These are phyloP conservation scores for Pristiophorus japonicus DNA, from an alignment of 2,113 vertebrate genomes.

Conservation along the genomic window DNA sequence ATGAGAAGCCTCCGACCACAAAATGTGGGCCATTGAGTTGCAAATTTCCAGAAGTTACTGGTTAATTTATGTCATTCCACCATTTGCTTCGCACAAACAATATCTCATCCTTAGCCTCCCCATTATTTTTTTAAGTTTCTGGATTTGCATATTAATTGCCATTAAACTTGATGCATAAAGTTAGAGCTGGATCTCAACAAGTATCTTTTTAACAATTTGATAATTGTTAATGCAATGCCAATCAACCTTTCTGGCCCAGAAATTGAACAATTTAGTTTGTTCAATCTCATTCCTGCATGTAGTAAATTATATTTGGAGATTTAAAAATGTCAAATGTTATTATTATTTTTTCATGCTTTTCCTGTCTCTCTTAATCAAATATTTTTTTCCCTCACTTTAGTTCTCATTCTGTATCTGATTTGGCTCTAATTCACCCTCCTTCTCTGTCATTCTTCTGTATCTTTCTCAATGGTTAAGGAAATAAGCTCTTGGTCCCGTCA, in stretches of 20 bases:
- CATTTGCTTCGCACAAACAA: not conserved
- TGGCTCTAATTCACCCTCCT: not conserved
- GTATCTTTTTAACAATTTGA: not conserved
- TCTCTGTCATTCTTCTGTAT: not conserved
- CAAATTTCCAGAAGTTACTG: not conserved
- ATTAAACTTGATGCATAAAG: not conserved
- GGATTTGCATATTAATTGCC: not conserved
- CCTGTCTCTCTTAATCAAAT: too few species aligned
- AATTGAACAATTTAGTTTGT: not conserved
- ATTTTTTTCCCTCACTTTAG: not conserved
- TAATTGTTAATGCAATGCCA: not conserved
- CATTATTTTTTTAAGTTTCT: not conserved
- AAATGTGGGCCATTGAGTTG: too few species aligned
- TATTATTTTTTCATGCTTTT: not conserved
- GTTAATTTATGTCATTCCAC: not conserved
- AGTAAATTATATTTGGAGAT: not conserved
- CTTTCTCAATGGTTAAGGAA: not conserved
- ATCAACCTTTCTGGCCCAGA: too few species aligned
- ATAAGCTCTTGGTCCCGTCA: not conserved
- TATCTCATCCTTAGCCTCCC: too few species aligned
- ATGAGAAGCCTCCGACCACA: too few species aligned
- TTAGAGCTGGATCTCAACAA: not conserved
- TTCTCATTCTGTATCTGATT: not conserved
- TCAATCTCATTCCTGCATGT: not conserved
- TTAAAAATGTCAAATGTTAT: not conserved